A percentile compares a stretch with the other conserved stretches of the same genome.
Conservation (phyloP, 2,113 vertebrate species). For the Tragelaphus imberbis region DNA sequence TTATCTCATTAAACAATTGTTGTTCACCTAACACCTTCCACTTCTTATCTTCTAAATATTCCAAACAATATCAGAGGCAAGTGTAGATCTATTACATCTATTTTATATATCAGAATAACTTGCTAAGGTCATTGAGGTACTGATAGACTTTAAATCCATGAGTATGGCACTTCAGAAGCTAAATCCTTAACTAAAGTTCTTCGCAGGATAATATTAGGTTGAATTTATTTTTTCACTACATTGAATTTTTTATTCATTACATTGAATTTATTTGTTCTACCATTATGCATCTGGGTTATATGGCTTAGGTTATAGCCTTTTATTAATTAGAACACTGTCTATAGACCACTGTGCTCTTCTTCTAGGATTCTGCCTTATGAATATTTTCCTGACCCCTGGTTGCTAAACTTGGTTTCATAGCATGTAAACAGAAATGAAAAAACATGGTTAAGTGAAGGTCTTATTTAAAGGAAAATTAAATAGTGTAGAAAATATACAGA, state of each 20-base stretch:
- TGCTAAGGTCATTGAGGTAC: neutral
- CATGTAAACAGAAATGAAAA: neutral
- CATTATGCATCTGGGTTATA: neutral
- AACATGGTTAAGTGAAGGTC: neutral
- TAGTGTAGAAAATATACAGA: neutral
- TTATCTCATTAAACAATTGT: neutral
- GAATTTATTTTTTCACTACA: neutral
- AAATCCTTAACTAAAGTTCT: neutral
- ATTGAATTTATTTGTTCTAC: neutral
- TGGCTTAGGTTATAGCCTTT: neutral
- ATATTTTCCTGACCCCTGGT: neutral
- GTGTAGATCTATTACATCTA: neutral
- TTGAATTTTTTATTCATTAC: neutral
- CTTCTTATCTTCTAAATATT: neutral
- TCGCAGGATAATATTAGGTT: neutral
- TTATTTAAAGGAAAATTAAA: slow-evolving; percentile 6
- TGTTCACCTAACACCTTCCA: neutral
- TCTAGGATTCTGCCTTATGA: neutral
- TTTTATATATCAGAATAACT: neutral
- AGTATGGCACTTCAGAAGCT: neutral
- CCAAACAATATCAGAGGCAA: neutral
- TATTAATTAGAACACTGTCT: neutral
- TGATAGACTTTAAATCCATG: neutral
- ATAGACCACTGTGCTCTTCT: neutral
- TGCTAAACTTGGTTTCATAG: neutral